Evolutionary conservation across 1,140 invertebrate genomes (phyloP), one percentile per base, ranked within the genome.

Genomic region (Lasaia peninsularis): DNA sequence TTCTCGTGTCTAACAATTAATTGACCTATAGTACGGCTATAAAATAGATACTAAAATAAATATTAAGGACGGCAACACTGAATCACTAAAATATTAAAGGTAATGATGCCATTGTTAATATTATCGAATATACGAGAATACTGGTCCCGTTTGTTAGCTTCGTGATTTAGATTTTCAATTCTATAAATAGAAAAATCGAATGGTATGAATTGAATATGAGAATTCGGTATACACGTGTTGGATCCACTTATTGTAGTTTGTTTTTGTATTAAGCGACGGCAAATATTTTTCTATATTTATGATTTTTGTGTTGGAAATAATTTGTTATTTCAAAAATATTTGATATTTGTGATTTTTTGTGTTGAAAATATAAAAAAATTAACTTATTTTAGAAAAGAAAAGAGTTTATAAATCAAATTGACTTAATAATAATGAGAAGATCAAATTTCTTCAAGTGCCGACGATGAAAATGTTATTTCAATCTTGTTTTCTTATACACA

Each of bases 171-270:
- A 44, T 44, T 44, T 16, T 20, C 16, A 16, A 6, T 20, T 16
- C 37, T 44, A 44, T 44, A 11, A 44, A 44, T 44, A 44, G 37
- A 44, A 44, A 44, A 44, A 44, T 44, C 37, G 16, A 44, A 20
- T 10, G 0, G 16, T 11, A 14, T 44, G 37, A 44, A 44, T 44
- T 44, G 16, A 44, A 11, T 18, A 44, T 44, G 37, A 44, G 9
- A 14, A 20, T 10, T 18, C 16, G 10, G 18, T 20, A 18, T 44
- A 44, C 2, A 10, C 14, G 4, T 3, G 37, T 2, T 44, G 2
- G 9, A 20, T 10, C 34, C 4, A 14, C 12, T n/a, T 5, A 0
- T 20, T 4, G 5, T 11, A 44, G 9, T 44, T 18, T 44, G 9
- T 20, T 18, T 3, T 44, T 44, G 16, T 9, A 11, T 16, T 18